Conservation (phyloP, 2,113 vertebrate genomes). For the Martes martes region DNA sequence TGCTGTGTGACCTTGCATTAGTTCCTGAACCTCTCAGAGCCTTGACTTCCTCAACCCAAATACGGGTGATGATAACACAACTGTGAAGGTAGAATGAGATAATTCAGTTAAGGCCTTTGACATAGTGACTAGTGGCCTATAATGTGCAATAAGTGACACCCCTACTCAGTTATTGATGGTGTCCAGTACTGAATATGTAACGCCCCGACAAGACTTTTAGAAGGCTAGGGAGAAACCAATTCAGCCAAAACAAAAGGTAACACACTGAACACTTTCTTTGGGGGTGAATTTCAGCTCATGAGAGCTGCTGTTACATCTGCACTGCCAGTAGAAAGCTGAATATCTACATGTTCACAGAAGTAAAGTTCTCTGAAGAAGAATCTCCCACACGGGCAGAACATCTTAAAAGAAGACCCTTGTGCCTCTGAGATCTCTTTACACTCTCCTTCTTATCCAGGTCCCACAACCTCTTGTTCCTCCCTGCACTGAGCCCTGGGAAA, state of each 20-base stretch:
- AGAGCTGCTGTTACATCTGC: not conserved
- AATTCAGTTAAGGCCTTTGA: not conserved
- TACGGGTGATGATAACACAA: no score
- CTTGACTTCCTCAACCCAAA: not conserved
- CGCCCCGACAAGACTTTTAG: no score
- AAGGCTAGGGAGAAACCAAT: not conserved
- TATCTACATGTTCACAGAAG: not conserved
- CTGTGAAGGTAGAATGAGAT: not conserved
- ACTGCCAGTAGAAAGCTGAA: not conserved
- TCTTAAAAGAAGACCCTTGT: not conserved
- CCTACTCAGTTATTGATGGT: not conserved
- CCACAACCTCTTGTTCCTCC: accelerated
- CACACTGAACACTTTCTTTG: no score
- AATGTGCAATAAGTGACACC: no score
- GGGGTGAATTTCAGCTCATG: not conserved
- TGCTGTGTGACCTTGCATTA: not conserved
- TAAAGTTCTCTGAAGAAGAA: not conserved
- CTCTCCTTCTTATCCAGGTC: no score
- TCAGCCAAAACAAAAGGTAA: not conserved
- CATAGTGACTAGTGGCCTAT: not conserved
- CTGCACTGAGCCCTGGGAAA: not conserved
- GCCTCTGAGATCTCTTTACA: not conserved
- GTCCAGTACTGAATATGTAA: not conserved
- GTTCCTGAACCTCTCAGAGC: not conserved
- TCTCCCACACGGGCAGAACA: not conserved